Conservation (phyloP, 1,140 invertebrate species). For the Medauroidea extradentata region DNA sequence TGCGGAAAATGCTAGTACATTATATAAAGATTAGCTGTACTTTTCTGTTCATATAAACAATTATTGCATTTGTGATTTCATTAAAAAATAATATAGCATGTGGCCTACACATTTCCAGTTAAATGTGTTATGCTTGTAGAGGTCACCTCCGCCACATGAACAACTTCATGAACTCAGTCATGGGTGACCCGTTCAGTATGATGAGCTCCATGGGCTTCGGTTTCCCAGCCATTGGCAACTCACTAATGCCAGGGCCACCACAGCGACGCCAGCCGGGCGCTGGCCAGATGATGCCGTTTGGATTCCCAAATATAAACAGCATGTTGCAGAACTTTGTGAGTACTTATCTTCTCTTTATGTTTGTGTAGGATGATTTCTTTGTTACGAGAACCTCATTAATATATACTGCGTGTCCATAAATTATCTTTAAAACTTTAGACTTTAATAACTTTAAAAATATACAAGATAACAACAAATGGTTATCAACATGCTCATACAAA, state of each 20-base stretch:
- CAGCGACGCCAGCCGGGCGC: neutral
- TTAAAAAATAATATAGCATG: too few relatives aligned
- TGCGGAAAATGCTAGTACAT: too few relatives aligned
- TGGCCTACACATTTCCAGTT: too few relatives aligned
- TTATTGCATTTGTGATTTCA: too few relatives aligned
- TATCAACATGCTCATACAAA: too few relatives aligned
- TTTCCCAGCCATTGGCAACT: neutral
- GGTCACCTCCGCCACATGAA: slow-evolving; percentile 14
- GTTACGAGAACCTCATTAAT: neutral
- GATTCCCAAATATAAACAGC: slow-evolving; percentile 6
- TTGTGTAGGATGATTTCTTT: neutral
- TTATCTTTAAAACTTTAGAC: too few relatives aligned
- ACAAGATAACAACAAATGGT: too few relatives aligned
- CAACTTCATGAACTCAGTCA: slow-evolving; percentile 8
- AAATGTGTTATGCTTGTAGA: too few relatives aligned
- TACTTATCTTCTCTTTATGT: neutral
- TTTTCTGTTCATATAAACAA: too few relatives aligned
- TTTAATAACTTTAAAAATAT: too few relatives aligned
- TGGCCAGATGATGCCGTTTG: slow-evolving; percentile 4
- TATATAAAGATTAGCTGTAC: too few relatives aligned
- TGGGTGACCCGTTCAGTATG: slow-evolving; percentile 10
- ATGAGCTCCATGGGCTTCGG: slow-evolving; percentile 10
- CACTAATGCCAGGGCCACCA: neutral
- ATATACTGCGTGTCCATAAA: too few relatives aligned
- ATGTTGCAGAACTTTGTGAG: slow-evolving; percentile 8